phyloP scores from a whole-genome alignment of 2,113 vertebrate genomes.

The Laticauda colubrina region DNA sequence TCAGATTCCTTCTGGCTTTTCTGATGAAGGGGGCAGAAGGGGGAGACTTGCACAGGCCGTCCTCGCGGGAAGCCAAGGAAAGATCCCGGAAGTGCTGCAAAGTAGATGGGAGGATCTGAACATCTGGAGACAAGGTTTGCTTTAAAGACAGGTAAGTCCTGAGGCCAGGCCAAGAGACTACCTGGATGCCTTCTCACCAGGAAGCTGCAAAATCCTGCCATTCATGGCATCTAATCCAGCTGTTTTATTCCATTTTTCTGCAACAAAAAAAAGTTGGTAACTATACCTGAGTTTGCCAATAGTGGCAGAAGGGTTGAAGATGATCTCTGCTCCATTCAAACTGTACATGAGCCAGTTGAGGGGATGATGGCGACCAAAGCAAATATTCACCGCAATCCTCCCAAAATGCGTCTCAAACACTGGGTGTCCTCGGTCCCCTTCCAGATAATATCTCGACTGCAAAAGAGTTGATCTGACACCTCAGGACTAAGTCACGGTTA shows the following conservation, averaged over 20 bases:
- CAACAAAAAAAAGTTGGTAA: not conserved
- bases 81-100: not conserved
- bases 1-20: not conserved
- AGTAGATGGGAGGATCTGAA: not conserved
- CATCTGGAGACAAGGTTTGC: not conserved
- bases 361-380: slow-evolving; percentile 93
- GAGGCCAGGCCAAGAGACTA: not conserved
- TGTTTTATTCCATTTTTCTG: not conserved
- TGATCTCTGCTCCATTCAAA: slow-evolving; percentile 92
- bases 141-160: not conserved
- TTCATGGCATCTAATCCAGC: not conserved
- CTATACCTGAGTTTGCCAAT: slow-evolving; percentile 86
- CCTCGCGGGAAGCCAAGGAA: not conserved
- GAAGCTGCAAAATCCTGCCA: not conserved
- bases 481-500: not conserved
- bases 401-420: slow-evolving; percentile 95
- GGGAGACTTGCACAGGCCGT: not conserved
- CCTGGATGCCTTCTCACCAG: not conserved
- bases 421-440: slow-evolving; percentile 86
- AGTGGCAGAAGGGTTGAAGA: slow-evolving; percentile 96
- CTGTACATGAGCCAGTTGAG: slow-evolving; percentile 97
- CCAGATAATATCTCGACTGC: slow-evolving; percentile 96
- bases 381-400: slow-evolving; percentile 91
- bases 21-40: not conserved
- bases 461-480: not conserved